Base-by-base conservation (phyloP, 2,797 vertebrate species). In the Mormyrus proboscirostris region DNA sequence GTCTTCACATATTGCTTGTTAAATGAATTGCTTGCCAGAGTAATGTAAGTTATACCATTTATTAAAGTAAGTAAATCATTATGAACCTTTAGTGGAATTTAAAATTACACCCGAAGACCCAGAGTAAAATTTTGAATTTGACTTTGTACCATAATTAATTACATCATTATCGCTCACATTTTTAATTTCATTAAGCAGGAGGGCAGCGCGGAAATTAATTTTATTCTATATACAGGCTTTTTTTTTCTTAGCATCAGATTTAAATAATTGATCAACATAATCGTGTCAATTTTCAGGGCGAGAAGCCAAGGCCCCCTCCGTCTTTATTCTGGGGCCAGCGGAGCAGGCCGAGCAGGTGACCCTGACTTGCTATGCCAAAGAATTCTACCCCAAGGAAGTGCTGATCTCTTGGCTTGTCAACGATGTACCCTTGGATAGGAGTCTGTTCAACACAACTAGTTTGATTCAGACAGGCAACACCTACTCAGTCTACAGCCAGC, bases 321-420 rank as follows among this genome's bases (percentile, higher is more conserved):
- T 95, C 88, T 95, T 93, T 90, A 92, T 96, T 92, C 88, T 95
- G 90, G 83, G 91, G 57, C 95, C 96, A 9, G 3, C 93, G 85
- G 90, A 82, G 47, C 92, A 95, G 0, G 90, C 2, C 4, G 0
- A 65, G 0, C 47, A 0, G 0, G 90, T 96, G 91, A 95, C 93
- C 87, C 44, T 97, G 90, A 95, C 95, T 92, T 97, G 97, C 93
- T 87, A 91, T 90, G 69, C 95, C 88, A 94, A 90, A 89, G 92
- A 92, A 88, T 97, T 97, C 95, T 93, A 9, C 88, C 96, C 96
- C 1, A 0, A 6, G 0, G 94, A 96, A 0, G 79, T 96, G 76
- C 84, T 38, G 0, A 91, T 97, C 76, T 91, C 94, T 92, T 97
- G 96, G 96, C 91, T 94, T 88, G 93, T 94, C 88, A 87, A 95